These are phyloP conservation scores for Torymus aiolomorphi DNA, from an alignment of 2,888 invertebrate species.

Conservation along the genomic window DNA sequence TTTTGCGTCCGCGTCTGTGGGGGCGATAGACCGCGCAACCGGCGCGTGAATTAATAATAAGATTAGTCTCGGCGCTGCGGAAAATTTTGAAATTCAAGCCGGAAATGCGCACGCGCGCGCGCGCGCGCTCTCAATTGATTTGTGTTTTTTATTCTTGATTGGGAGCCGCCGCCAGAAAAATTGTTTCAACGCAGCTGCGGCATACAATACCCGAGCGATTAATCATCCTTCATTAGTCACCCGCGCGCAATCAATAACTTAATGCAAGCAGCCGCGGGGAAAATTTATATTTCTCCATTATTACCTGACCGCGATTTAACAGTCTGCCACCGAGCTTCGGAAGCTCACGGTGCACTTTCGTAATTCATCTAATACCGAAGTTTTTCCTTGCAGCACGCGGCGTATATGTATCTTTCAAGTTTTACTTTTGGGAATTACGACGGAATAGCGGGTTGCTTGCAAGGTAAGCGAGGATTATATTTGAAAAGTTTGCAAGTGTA, in stretches of 20 bases:
- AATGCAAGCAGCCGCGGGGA: slow-evolving; percentile 1
- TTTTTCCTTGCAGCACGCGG: too few relatives aligned
- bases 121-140: slow-evolving; percentile 19
- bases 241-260: slow-evolving; percentile 40
- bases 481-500: too few relatives aligned
- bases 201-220: slow-evolving; percentile 33
- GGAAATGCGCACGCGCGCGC: not conserved
- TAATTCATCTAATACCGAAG: not conserved
- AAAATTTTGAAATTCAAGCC: not conserved
- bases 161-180: slow-evolving; percentile 4
- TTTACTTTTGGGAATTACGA: not conserved
- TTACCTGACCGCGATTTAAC: slow-evolving; percentile 25
- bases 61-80: not conserved
- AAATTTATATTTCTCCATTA: slow-evolving; percentile 34
- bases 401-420: not conserved
- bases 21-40: too few relatives aligned
- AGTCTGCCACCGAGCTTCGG: not conserved
- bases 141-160: slow-evolving; percentile 32
- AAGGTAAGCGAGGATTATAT: too few relatives aligned
- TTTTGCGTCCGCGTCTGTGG: not conserved
- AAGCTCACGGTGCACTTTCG: not conserved
- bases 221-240: slow-evolving; percentile 47
- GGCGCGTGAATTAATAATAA: not conserved
- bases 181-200: slow-evolving; percentile 14
- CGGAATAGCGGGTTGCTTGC: too few relatives aligned